These are phyloP conservation scores for Lasiommata megera DNA, from an alignment of 2,888 invertebrate genomes.

Conservation along the genomic window DNA sequence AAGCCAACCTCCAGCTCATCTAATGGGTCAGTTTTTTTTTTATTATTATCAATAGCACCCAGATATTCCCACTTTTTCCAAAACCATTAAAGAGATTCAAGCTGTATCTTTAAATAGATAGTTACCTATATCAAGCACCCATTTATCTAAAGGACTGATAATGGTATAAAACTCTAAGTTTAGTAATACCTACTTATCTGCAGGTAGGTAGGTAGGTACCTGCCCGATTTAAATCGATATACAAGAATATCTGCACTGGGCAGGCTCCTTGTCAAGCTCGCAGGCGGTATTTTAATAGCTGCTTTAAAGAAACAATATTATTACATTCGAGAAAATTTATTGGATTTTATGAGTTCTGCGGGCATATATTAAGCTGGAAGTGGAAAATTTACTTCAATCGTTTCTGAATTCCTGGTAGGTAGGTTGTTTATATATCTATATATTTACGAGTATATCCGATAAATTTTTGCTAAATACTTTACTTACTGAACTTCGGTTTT, in stretches of 20 bases:
- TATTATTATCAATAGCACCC: too few relatives aligned
- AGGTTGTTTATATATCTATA: background rate
- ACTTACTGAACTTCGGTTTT: too few relatives aligned
- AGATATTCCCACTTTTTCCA: too few relatives aligned
- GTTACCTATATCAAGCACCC: too few relatives aligned
- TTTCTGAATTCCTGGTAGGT: background rate
- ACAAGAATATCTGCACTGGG: background rate
- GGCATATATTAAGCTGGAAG: background rate
- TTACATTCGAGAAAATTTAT: constrained; percentile 4
- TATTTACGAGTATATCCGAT: too few relatives aligned
- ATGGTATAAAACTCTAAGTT: background rate
- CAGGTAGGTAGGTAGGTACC: background rate
- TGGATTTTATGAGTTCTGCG: background rate
- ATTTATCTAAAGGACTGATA: background rate
- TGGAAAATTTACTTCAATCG: background rate
- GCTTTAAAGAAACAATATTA: constrained; percentile 15
- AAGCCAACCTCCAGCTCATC: too few relatives aligned
- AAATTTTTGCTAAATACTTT: too few relatives aligned
- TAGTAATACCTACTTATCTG: background rate
- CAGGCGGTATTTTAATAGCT: constrained; percentile 13
- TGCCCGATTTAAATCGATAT: background rate
- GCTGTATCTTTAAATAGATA: too few relatives aligned
- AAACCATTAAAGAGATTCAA: too few relatives aligned
- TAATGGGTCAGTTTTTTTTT: too few relatives aligned
- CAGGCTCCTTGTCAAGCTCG: constrained; percentile 1